Percentiles rank a stretch among this genome's conserved stretches.
phyloP scores from a whole-genome alignment of 1,140 invertebrate species.

The Alviniconcha marisindica region DNA sequence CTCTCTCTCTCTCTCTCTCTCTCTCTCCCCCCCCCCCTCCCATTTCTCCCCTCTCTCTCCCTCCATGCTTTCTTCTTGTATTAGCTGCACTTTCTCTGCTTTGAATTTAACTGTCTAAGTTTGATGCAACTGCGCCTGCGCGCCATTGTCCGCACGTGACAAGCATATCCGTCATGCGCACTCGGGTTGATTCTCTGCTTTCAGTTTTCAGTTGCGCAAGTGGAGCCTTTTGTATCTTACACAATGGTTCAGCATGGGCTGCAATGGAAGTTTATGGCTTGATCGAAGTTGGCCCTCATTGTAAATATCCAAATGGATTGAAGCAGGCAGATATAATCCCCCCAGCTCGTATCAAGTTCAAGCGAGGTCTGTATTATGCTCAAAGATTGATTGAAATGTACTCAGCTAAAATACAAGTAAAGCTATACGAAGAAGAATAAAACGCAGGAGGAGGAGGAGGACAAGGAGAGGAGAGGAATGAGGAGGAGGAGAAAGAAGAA shows the following conservation, averaged over 20 bases:
- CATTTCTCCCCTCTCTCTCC: not conserved
- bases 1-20: constrained; percentile 10
- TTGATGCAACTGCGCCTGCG: constrained; percentile 11
- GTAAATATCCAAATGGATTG: not conserved
- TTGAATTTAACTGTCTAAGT: not conserved
- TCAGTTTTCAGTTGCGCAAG: constrained; percentile 24
- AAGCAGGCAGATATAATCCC: not conserved
- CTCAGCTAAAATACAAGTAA: too few species aligned
- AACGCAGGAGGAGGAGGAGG: too few species aligned
- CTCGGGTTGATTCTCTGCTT: constrained; percentile 10
- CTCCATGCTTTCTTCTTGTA: not conserved
- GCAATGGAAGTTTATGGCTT: not conserved
- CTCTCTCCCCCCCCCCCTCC: not conserved
- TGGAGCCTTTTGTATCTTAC: not conserved
- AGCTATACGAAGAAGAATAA: too few species aligned
- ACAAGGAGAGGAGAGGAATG: too few species aligned
- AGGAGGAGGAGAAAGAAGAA: too few species aligned
- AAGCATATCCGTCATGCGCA: constrained; percentile 35
- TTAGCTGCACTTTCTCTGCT: not conserved
- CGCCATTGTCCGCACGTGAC: constrained; percentile 31
- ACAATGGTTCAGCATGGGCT: not conserved
- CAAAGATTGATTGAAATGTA: too few species aligned
- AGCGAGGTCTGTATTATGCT: too few species aligned
- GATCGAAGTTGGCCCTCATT: not conserved
- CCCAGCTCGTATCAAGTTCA: too few species aligned